Conservation (phyloP, 2,888 invertebrate genomes). For the Oscheius onirici region DNA sequence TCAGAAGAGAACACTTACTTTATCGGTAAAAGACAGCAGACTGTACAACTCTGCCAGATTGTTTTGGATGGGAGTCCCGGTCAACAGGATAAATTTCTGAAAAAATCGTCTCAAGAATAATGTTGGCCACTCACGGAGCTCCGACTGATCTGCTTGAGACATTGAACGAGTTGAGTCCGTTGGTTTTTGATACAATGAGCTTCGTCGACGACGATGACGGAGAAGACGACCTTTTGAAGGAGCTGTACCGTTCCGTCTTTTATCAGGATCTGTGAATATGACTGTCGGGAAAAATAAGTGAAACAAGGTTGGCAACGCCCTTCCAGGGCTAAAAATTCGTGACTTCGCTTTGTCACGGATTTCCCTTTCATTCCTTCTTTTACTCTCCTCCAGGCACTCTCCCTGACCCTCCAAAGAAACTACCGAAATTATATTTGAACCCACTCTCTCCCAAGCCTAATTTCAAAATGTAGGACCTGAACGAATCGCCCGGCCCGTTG, state of each 20-base stretch:
- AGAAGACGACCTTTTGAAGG: constrained; percentile 22
- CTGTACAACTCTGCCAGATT: constrained; percentile 73
- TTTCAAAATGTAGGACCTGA: too few species aligned
- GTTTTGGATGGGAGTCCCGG: constrained; percentile 75
- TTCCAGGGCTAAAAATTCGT: too few species aligned
- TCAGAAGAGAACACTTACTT: constrained; percentile 66
- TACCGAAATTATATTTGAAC: too few species aligned
- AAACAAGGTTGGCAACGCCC: too few species aligned
- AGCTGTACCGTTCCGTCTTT: neutral
- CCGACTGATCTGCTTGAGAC: neutral
- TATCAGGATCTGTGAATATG: constrained; percentile 8
- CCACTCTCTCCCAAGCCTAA: too few species aligned
- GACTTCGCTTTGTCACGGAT: too few species aligned
- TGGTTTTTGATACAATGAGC: constrained; percentile 36
- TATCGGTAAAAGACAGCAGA: constrained; percentile 72
- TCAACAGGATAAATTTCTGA: constrained; percentile 69
- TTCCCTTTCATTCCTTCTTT: too few species aligned
- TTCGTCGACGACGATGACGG: constrained; percentile 33
- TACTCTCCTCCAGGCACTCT: too few species aligned
- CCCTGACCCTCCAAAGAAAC: too few species aligned
- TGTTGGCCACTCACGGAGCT: neutral
- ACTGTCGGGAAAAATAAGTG: neutral
- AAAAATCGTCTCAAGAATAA: neutral
- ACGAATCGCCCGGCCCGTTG: too few species aligned
- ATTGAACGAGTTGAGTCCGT: constrained; percentile 17